These are phyloP conservation scores for Ptiloglossa arizonensis DNA, from an alignment of 1,140 invertebrate species.

Conservation along the genomic window DNA sequence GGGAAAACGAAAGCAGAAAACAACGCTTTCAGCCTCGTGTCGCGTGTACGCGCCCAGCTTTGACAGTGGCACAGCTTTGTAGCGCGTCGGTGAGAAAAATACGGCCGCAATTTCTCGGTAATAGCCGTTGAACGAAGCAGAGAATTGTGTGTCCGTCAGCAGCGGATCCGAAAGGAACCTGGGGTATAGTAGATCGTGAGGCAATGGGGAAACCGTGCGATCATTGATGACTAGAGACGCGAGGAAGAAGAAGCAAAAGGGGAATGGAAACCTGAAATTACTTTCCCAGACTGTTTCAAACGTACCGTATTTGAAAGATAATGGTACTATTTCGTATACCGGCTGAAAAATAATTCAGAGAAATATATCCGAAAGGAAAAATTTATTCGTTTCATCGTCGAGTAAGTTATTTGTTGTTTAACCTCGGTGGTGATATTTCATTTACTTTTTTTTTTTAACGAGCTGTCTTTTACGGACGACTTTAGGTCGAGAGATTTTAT, in stretches of 20 bases:
- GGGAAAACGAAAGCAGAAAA: not conserved
- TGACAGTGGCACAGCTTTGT: conserved; percentile 39
- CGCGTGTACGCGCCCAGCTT: conserved; percentile 8
- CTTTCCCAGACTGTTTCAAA: not conserved
- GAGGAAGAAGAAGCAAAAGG: not conserved
- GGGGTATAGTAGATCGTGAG: conserved; percentile 57
- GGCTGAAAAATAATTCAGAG: not conserved
- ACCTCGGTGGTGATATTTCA: too few species aligned
- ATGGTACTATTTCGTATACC: not conserved
- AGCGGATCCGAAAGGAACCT: conserved; percentile 33
- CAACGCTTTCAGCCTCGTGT: conserved; percentile 5
- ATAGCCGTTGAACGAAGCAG: conserved; percentile 60
- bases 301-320: not conserved
- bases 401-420: too few species aligned
- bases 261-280: conserved; percentile 9
- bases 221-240: conserved; percentile 5
- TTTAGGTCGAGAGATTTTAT: too few species aligned
- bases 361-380: not conserved
- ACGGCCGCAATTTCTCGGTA: conserved; percentile 63
- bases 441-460: too few species aligned
- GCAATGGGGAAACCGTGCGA: conserved; percentile 4
- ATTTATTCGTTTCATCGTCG: too few species aligned
- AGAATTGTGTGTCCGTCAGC: conserved; percentile 54
- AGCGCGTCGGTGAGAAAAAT: conserved; percentile 44
- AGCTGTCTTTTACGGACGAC: too few species aligned